Percentiles rank a stretch among this genome's conserved stretches.
Evolutionary conservation across 2,797 vertebrate genomes (phyloP).

Genomic region (Poeciliopsis infans): DNA sequence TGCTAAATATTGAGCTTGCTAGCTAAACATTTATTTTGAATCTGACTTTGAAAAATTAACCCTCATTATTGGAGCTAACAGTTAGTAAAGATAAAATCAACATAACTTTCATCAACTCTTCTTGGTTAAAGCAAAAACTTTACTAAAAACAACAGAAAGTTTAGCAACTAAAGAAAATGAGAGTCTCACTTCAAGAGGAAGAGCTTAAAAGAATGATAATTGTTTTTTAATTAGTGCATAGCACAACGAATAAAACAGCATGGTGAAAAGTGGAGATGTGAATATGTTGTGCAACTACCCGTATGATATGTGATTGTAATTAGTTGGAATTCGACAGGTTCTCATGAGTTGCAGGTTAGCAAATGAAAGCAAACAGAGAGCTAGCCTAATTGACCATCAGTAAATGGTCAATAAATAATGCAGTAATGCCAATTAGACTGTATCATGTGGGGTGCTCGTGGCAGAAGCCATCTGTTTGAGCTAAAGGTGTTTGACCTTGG

Average conservation of each 20-base stretch:
- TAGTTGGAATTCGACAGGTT: conserved; percentile 56
- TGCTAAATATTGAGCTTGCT: too few relatives aligned
- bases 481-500: conserved; percentile 68
- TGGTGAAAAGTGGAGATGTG: background rate
- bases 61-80: background rate
- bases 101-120: background rate
- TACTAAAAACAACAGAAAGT: background rate
- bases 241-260: background rate
- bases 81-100: background rate
- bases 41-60: too few relatives aligned
- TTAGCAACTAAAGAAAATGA: background rate
- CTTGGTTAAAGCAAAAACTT: background rate
- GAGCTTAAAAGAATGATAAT: background rate
- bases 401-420: conserved; percentile 77
- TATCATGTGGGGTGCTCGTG: conserved; percentile 48
- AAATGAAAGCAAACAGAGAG: conserved; percentile 63
- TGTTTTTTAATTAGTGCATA: background rate
- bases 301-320: conserved; percentile 53
- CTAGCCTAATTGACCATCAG: conserved; percentile 73
- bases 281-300: conserved; percentile 30
- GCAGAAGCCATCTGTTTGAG: conserved; percentile 69
- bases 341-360: conserved; percentile 54
- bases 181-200: background rate
- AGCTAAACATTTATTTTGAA: too few relatives aligned
- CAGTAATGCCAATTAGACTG: conserved; percentile 67